phyloP scores from a whole-genome alignment of 2,113 vertebrate genomes.

The Elaphurus davidianus region DNA sequence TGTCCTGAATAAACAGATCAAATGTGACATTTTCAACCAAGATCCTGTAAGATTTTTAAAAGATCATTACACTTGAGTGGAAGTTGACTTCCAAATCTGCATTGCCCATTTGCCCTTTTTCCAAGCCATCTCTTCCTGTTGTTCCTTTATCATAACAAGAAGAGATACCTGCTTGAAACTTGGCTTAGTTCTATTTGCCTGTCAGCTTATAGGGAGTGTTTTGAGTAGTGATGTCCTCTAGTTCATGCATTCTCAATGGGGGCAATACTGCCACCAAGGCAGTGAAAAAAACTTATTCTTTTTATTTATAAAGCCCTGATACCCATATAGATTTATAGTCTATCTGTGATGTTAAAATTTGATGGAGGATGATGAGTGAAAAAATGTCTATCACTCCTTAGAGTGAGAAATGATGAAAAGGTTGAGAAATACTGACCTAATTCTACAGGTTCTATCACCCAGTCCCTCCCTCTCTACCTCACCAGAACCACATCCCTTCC shows the following conservation, averaged over 20 bases:
- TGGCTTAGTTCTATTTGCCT: neutral
- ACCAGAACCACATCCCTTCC: neutral
- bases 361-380: neutral
- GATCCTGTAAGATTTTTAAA: neutral
- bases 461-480: neutral
- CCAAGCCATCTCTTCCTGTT: neutral
- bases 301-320: neutral
- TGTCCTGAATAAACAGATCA: neutral
- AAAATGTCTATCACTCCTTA: neutral
- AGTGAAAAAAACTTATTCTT: neutral
- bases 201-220: neutral
- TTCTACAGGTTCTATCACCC: neutral
- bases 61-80: neutral
- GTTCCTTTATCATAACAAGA: neutral
- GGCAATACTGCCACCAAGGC: neutral
- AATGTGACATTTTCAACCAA: neutral
- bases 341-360: neutral
- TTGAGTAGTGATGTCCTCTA: neutral
- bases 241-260: neutral
- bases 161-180: neutral
- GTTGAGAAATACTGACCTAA: neutral
- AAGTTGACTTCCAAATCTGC: neutral
- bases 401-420: neutral
- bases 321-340: neutral
- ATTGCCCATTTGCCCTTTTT: neutral